These are phyloP conservation scores for Drosophila tropicalis DNA, from an alignment of 1,140 invertebrate species.

Conservation along the genomic window DNA sequence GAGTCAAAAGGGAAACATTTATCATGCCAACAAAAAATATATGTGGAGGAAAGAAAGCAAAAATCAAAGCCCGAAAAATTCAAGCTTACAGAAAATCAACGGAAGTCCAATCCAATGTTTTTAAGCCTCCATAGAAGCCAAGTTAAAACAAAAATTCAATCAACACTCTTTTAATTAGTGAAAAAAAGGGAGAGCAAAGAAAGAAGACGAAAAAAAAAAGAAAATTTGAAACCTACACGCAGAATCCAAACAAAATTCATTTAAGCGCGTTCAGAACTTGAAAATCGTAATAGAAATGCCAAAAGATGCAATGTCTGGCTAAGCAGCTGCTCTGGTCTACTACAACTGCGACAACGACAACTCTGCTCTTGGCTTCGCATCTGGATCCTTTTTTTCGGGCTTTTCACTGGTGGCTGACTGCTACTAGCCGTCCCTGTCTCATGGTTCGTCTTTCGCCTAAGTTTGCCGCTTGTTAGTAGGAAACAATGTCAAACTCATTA, in stretches of 20 bases:
- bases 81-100: background rate
- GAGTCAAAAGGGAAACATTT: conserved; percentile 81
- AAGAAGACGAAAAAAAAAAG: conserved; percentile 33
- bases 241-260: conserved; percentile 70
- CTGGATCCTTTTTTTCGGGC: conserved; percentile 5
- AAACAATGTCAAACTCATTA: conserved; percentile 82
- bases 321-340: conserved; percentile 40
- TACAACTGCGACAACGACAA: background rate
- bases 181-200: conserved; percentile 22
- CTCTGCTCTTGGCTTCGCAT: conserved; percentile 39
- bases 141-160: conserved; percentile 60
- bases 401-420: background rate
- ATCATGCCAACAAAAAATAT: conserved; percentile 63
- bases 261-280: conserved; percentile 39
- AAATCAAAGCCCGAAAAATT: conserved; percentile 10
- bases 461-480: conserved; percentile 77
- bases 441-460: conserved; percentile 39
- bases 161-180: conserved; percentile 75
- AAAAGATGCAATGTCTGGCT: conserved; percentile 73
- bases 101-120: conserved; percentile 16
- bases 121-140: conserved; percentile 42
- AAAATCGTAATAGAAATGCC: conserved; percentile 76
- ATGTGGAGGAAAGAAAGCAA: conserved; percentile 27
- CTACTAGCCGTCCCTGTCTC: background rate
- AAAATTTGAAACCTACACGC: conserved; percentile 2